Evolutionary conservation across 2,888 invertebrate genomes (phyloP), one percentile per base, ranked within the genome.

Genomic region (Agrilus cyanescens): DNA sequence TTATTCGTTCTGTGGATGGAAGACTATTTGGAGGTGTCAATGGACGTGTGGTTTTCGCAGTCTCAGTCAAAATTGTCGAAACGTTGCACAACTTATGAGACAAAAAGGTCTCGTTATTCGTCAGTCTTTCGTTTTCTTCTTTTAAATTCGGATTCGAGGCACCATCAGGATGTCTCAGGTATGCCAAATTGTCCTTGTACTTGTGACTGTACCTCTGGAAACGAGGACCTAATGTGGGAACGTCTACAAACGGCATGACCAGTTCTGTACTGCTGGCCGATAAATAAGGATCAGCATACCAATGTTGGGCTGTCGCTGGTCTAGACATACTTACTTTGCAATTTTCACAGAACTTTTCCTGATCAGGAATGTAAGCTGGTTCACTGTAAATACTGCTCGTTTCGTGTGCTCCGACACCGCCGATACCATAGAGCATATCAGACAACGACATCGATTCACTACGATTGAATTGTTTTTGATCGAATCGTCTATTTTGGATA

Each of bases 61-160:
- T 63, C 62, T 45, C 63, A 62, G 48, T 63, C 57, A 44, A 51
- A 52, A 54, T 52, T 40, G 52, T 42, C 20, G 50, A 47, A 65
- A 63, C 45, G 63, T 65, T 40, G 77, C 76, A 44, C 72, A 70
- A 62, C 78, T 78, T n/a, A 72, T 72, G 46, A 8, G 77, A 75
- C 25, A 25, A 25, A 25, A 25, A 25, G 25, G 25, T 25, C 4
- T 78, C 78, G 47, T 74, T 79, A 12, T 78, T 78, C 1, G 79
- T 76, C 50, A 76, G 63, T 56, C 77, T 71, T 53, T 72, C 73
- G 41, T 66, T 63, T 63, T 78, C 80, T 62, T 82, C 83, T 43
- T 79, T 74, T 55, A 93, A 72, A 69, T 90, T 89, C 13, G 91
- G 91, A 72, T 93, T 91, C 16, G 91, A 93, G 39, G 93, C 90